Evolutionary conservation across 2,113 vertebrate species (phyloP).

Genomic region (Datnioides undecimradiatus): DNA sequence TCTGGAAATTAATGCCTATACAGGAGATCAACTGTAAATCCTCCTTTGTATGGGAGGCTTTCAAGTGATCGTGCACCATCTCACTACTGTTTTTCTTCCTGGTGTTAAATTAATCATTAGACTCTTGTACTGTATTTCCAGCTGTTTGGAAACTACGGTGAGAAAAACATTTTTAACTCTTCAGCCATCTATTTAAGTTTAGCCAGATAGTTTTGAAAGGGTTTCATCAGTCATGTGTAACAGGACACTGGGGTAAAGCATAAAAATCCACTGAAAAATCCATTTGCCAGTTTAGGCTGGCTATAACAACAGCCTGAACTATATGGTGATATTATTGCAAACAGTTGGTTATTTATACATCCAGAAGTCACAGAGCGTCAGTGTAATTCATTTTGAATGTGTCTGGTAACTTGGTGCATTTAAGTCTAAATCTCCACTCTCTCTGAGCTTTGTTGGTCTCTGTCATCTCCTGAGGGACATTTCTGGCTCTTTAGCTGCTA

Average conservation of each 20-base stretch:
- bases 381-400: no score
- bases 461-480: not conserved
- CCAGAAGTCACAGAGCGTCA: no score
- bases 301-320: no score
- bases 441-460: not conserved
- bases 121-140: not conserved
- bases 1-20: not conserved
- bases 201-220: not conserved
- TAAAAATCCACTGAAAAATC: not conserved
- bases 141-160: not conserved
- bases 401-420: not conserved
- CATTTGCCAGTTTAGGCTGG: not conserved
- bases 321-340: no score
- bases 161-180: not conserved
- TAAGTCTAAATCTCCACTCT: not conserved
- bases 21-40: not conserved
- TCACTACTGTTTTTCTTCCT: not conserved
- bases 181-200: not conserved
- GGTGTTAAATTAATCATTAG: not conserved
- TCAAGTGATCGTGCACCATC: not conserved
- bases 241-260: not conserved
- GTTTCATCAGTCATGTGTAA: not conserved
- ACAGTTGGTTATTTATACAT: no score
- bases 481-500: not conserved
- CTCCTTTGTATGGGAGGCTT: not conserved